Evolutionary conservation across 2,113 vertebrate genomes (phyloP).

Genomic region (Malurus alboscapulatus): DNA sequence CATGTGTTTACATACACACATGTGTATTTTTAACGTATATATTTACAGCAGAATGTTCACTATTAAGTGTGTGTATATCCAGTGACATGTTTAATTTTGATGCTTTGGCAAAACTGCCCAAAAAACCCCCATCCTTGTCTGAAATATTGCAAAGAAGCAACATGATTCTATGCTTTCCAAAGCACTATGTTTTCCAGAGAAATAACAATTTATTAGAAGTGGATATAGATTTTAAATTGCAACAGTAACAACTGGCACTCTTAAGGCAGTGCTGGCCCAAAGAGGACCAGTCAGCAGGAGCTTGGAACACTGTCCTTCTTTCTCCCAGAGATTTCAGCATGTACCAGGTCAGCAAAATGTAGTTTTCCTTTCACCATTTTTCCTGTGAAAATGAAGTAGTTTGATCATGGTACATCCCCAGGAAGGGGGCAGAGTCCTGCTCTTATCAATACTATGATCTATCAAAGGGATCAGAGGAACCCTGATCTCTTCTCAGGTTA

Average conservation of each 20-base stretch:
- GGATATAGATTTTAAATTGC: neutral
- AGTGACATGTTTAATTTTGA: neutral
- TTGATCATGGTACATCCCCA: neutral
- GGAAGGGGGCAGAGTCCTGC: neutral
- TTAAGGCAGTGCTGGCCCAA: neutral
- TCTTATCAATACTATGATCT: neutral
- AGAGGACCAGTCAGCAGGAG: neutral
- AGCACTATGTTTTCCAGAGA: neutral
- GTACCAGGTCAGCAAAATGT: neutral
- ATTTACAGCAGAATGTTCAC: neutral
- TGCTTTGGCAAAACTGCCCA: neutral
- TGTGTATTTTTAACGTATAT: neutral
- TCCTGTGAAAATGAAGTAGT: neutral
- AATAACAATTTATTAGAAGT: neutral
- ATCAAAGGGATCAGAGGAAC: neutral
- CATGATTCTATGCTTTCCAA: neutral
- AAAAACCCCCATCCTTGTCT: neutral
- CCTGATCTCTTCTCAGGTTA: neutral
- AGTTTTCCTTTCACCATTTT: neutral
- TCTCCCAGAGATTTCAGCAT: neutral
- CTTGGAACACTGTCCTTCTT: neutral
- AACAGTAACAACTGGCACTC: neutral
- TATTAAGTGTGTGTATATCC: neutral
- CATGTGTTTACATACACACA: neutral
- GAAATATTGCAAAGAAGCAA: neutral